These are phyloP conservation scores for Babyrousa celebensis DNA, from an alignment of 2,797 vertebrate species.

Conservation along the genomic window DNA sequence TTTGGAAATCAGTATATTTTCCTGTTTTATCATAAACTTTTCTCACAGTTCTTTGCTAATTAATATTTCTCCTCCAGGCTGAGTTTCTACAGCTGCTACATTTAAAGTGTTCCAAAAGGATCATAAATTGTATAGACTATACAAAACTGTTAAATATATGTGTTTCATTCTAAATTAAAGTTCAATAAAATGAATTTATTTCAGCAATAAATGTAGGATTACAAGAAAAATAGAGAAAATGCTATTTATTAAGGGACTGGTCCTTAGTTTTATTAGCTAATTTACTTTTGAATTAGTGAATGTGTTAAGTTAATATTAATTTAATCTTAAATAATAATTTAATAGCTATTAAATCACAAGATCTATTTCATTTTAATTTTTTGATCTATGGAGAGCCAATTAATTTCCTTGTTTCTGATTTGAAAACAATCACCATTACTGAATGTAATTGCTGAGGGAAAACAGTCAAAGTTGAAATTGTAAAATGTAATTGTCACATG, in stretches of 20 bases:
- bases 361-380: neutral
- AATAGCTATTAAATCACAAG: neutral
- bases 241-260: neutral
- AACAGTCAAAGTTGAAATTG: neutral
- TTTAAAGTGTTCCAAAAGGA: neutral
- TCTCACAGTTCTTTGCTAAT: neutral
- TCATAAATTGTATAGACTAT: conserved; percentile 2
- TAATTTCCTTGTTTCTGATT: conserved; percentile 2
- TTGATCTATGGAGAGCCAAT: neutral
- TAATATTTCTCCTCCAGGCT: conserved; percentile 4
- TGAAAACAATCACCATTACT: neutral
- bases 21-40: neutral
- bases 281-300: neutral
- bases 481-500: neutral
- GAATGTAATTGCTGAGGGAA: neutral
- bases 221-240: neutral
- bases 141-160: conserved; percentile 55
- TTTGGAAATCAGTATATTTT: conserved; percentile 21
- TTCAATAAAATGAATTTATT: conserved; percentile 30
- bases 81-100: conserved; percentile 41
- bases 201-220: neutral
- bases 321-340: neutral
- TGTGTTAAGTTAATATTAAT: neutral
- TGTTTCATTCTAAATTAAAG: conserved; percentile 20
- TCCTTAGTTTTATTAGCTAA: conserved; percentile 3